Evolutionary conservation across 2,797 vertebrate genomes (phyloP), one percentile per base, ranked within the genome.

Genomic region (Pygocentrus nattereri): DNA sequence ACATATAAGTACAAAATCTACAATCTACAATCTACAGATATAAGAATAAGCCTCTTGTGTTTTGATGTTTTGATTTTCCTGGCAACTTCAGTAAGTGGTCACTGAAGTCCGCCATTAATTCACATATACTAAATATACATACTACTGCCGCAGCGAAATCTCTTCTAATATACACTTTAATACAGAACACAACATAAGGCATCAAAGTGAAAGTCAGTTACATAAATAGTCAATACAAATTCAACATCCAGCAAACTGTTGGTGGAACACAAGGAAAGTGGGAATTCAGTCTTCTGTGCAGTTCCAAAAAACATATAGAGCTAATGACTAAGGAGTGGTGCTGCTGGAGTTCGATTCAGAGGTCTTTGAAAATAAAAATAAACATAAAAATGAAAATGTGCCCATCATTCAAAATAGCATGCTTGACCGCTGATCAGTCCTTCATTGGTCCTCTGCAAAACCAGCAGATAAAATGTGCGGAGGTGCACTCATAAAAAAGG

Each of bases 131-230:
- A 44, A 12, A 44, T 82, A 71, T 25, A 68, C 41, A 44, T 23
- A 56, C 62, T 73, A 62, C n/a, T 30, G 44, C 59, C 77, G 49
- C 50, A 73, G 56, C 69, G 68, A 71, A 31, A 47, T 50, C 73
- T 23, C 41, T 41, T 62, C 69, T 68, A 65, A 74, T 74, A 80
- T 82, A 83, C 62, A 65, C 47, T 78, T 71, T 73, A 67, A 82
- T 70, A 68, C 65, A 83, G 71, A 27, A 72, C 31, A 50, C 19
- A 58, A 72, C 62, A 71, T 83, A 86, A 88, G 87, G 87, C 87
- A 84, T 85, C 74, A 78, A 79, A 44, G 73, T 69, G 74, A 85
- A 82, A 69, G 71, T 83, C 81, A 68, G 54, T 65, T 75, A 69
- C 67, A 84, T 71, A 82, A 81, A 80, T 44, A 68, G 52, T 62